These are phyloP conservation scores for Rhinopomastus cyanomelas DNA, from an alignment of 2,113 vertebrate genomes.

Conservation along the genomic window DNA sequence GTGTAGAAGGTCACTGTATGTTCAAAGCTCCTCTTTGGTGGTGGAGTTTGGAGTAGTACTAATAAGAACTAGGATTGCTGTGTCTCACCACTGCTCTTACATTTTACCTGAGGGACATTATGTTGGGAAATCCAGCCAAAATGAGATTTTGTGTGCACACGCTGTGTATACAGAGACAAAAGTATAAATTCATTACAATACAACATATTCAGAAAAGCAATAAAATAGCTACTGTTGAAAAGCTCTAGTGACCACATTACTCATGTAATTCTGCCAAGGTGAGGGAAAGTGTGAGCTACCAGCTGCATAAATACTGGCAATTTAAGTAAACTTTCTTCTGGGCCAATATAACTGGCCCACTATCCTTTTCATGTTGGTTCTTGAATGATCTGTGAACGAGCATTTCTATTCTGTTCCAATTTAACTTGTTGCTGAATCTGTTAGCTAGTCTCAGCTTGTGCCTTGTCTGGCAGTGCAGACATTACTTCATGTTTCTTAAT, in stretches of 20 bases:
- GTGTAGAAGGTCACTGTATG: conserved; percentile 1
- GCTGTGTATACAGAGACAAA: neutral
- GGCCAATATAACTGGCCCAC: neutral
- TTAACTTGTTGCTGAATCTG: neutral
- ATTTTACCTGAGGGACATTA: neutral
- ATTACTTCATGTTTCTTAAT: neutral
- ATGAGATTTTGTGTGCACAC: neutral
- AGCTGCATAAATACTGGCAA: neutral
- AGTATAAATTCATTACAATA: neutral
- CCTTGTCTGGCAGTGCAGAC: neutral
- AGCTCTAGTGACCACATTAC: neutral
- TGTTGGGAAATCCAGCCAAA: neutral
- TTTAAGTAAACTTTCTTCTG: neutral
- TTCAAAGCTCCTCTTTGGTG: neutral
- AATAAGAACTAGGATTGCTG: neutral
- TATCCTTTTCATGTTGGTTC: neutral
- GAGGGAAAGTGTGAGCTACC: neutral
- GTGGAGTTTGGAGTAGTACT: neutral
- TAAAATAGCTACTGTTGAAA: neutral
- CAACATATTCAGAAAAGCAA: neutral
- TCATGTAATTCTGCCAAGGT: neutral
- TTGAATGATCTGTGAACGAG: neutral
- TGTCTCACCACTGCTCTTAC: conserved; percentile 1
- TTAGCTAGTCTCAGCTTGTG: neutral
- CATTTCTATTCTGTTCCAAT: neutral